Evolutionary conservation across 2,113 vertebrate species (phyloP), one percentile per base, ranked within the genome.

Genomic region (Carlito syrichta): DNA sequence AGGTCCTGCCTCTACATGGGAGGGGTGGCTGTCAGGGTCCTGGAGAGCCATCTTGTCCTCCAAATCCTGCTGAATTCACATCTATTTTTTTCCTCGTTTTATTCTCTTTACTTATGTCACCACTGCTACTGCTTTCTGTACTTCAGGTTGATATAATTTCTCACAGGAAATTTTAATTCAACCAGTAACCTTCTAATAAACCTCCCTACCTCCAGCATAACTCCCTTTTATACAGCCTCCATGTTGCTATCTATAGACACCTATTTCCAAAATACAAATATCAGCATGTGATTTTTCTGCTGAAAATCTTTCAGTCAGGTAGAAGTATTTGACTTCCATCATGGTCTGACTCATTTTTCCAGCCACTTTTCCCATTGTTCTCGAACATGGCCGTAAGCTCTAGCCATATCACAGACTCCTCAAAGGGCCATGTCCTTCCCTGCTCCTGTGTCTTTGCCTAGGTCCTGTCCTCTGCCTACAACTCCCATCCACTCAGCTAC

Each of bases 131-230:
- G 10, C 32, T 94, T 79, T 45, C 25, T 56, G 79, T 77, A 52
- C 32, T n/a, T 95, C 11, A 79, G 52, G n/a, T 32, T 83, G 68
- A 8, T 25, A 43, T 45, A 73, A 45, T 58, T 92, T 92, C 74
- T 86, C 50, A 86, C 4, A 86, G 27, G 74, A 62, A 77, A 76
- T 58, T 63, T 8, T n/a, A 66, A 30, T 27, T 52, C 94, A 79
- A 66, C 58, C 66, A 66, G 78, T 43, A 83, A 27, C 5, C 27
- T 88, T 63, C 40, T 13, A 78, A 30, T 54, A 81, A 45, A 30
- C 22, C 25, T 69, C 38, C 35, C n/a, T 60, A 9, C 17, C 43
- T 94, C 40, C 43, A 20, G 5, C 54, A 56, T 66, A 43, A 3
- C 25, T 86, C n/a, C 40, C 40, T 86, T 82, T 17, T 60, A 62